A percentile compares a stretch with the other conserved stretches of the same genome.
phyloP scores from a whole-genome alignment of 2,113 vertebrate genomes.

The Proterorhinus semilunaris region DNA sequence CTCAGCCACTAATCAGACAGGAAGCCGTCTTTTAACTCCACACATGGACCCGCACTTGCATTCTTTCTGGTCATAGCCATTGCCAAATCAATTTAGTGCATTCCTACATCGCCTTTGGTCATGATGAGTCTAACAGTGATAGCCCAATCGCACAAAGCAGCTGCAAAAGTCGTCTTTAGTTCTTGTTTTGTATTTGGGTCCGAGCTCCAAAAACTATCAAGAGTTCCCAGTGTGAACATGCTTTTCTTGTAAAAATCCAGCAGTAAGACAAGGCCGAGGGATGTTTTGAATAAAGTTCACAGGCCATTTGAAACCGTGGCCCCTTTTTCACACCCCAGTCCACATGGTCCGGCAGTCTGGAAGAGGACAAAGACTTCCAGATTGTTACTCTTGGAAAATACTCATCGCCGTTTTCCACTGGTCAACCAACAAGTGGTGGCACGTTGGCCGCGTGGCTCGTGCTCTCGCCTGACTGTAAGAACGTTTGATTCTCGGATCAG shows the following conservation, averaged over 20 bases:
- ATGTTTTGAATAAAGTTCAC: conserved; percentile 29
- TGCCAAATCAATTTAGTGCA: conserved; percentile 4
- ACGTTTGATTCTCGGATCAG: too few species aligned
- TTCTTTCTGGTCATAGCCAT: neutral
- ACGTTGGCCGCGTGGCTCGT: too few species aligned
- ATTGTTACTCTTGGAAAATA: conserved; percentile 25
- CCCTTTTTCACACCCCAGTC: conserved; percentile 7
- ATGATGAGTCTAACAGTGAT: conserved; percentile 4
- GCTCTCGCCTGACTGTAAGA: too few species aligned
- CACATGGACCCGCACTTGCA: neutral
- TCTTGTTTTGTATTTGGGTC: conserved; percentile 31
- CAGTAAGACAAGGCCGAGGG: conserved; percentile 5
- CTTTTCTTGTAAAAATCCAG: conserved; percentile 2
- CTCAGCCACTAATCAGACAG: conserved; percentile 2
- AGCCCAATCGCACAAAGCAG: conserved; percentile 2
- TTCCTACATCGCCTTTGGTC: conserved; percentile 3
- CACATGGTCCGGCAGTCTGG: conserved; percentile 13
- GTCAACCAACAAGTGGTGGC: neutral
- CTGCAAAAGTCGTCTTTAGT: neutral
- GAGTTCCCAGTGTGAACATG: conserved; percentile 28
- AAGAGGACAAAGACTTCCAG: neutral
- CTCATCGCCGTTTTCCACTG: neutral
- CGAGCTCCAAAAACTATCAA: conserved; percentile 9
- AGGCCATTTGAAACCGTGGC: neutral
- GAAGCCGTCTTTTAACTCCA: neutral